Evolutionary conservation across 1,140 invertebrate genomes (phyloP), one percentile per base, ranked within the genome.

Genomic region (Papilio helenus): DNA sequence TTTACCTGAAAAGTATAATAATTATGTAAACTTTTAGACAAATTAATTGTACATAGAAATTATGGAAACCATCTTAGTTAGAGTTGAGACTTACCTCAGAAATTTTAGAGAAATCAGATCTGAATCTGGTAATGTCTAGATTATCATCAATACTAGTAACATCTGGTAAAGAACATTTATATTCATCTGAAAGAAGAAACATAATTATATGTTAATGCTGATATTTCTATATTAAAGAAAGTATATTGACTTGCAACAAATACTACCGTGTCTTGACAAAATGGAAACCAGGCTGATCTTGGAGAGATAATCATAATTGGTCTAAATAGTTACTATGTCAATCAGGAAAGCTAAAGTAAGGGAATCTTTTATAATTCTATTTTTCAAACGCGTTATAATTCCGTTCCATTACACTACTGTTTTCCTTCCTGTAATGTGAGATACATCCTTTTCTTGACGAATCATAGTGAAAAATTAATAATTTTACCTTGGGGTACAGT

Each of bases 101-200:
- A 84, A 95, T 92, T 85, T 92, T 94, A 0, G 93, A 92, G 76
- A 94, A 95, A 82, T 95, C 93, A 14, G 93, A 92, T 80, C 92
- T 86, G 81, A 94, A 94, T 81, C 90, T 87, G 55, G 89, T 89
- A 58, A 94, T 83, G 83, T 95, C 93, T 74, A 94, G 83, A 82
- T 94, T 92, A 20, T 88, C 83, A 79, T 94, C 93, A 42, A 91
- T 83, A 72, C 89, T 90, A 29, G 86, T 90, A 3, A 95, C 91
- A 86, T 95, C 94, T 1, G 94, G 94, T 51, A 94, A 80, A 7
- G 89, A 90, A 76, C 94, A 95, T 86, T 95, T 95, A 79, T 89
- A 95, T 73, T 95, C 93, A 83, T 94, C 94, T 94, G 87, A 72
- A 93, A 92, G 80, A 72, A 72, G 9, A 79, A 44, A 55, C 34